phyloP scores from a whole-genome alignment of 2,797 vertebrate species.

The Vultur gryphus region DNA sequence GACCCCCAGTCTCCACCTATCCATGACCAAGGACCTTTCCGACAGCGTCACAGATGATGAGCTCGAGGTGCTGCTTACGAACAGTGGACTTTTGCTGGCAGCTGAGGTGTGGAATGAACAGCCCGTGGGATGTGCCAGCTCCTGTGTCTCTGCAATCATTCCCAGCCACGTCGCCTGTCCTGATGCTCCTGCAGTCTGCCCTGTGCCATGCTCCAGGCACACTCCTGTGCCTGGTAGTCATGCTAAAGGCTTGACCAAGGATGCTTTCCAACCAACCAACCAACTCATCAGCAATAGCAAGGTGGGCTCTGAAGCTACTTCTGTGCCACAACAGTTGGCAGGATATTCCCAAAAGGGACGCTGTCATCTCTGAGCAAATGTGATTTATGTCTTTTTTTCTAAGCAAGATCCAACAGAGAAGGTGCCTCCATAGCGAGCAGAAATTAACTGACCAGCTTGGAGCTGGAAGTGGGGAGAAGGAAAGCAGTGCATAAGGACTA shows the following conservation, averaged over 20 bases:
- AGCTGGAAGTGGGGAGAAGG: background rate
- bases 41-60: accelerated
- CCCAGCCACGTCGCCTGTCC: background rate
- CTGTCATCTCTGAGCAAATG: background rate
- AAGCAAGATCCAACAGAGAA: background rate
- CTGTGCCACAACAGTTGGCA: background rate
- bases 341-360: background rate
- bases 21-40: background rate
- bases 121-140: background rate
- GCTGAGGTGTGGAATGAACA: background rate
- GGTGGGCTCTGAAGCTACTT: background rate
- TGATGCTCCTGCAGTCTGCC: background rate
- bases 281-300: background rate
- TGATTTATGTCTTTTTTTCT: background rate
- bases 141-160: background rate
- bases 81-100: background rate
- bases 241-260: background rate
- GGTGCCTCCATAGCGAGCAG: background rate
- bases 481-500: background rate
- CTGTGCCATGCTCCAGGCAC: background rate
- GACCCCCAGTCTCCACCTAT: background rate
- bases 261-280: background rate
- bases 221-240: background rate
- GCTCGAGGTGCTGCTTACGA: background rate
- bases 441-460: background rate